These are phyloP conservation scores for Macropus fuliginosus DNA, from an alignment of 2,797 vertebrate species.

Conservation along the genomic window DNA sequence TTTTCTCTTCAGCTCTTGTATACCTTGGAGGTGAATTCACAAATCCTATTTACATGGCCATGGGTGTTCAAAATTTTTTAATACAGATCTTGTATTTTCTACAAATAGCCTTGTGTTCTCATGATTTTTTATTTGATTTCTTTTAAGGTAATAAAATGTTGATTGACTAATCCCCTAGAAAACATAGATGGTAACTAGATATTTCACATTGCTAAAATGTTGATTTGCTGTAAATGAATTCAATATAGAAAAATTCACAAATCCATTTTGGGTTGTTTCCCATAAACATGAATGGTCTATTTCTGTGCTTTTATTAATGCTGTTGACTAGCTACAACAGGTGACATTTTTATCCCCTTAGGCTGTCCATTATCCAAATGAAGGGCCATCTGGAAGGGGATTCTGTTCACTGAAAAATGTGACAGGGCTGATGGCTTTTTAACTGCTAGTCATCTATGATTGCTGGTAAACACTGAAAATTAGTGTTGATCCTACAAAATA, in stretches of 20 bases:
- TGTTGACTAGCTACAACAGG: conserved; percentile 86
- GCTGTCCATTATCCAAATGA: conserved; percentile 89
- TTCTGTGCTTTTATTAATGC: conserved; percentile 85
- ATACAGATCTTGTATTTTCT: background rate
- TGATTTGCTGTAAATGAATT: conserved; percentile 68
- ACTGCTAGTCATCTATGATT: conserved; percentile 89
- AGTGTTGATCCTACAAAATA: conserved; percentile 85
- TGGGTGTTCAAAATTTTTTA: background rate
- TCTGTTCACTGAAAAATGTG: conserved; percentile 88
- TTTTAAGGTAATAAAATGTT: background rate
- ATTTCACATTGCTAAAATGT: conserved; percentile 63
- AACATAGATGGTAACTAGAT: conserved; percentile 15
- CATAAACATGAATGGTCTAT: conserved; percentile 76
- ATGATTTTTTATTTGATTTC: background rate
- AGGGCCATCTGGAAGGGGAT: conserved; percentile 88
- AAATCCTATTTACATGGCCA: conserved; percentile 6
- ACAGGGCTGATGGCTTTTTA: conserved; percentile 89
- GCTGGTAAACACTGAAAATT: conserved; percentile 86
- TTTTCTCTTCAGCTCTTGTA: background rate
- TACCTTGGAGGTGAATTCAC: conserved; percentile 9
- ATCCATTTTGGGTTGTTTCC: conserved; percentile 73
- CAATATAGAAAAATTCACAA: conserved; percentile 68
- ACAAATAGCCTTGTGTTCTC: conserved; percentile 14
- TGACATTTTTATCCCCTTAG: conserved; percentile 88
- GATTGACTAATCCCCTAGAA: conserved; percentile 2